Evolutionary conservation across 2,113 vertebrate species (phyloP), one percentile per base, ranked within the genome.

Genomic region (Corythornis vintsioides): DNA sequence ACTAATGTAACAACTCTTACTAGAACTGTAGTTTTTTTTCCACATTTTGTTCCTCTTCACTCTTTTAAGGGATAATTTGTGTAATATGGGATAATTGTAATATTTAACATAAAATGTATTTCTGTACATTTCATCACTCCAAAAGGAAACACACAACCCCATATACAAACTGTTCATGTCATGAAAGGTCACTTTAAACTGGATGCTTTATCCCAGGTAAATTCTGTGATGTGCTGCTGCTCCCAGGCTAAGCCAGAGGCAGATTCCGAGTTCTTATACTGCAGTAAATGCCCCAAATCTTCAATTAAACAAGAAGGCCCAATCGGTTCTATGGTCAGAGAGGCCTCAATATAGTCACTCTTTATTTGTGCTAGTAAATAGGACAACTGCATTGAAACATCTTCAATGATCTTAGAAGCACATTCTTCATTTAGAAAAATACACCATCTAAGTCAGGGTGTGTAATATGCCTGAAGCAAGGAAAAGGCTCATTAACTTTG

Each of bases 391-490:
- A 3, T 52, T 59, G 53, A 69, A 93, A 80, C 8, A n/a, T n/a
- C 64, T 57, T 89, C 70, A 70, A 3, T 6, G 55, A 76, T 55
- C 86, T 94, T 60, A 87, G 81, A 84, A 87, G 42, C 55, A 55
- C 43, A 59, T 35, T 94, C 73, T 64, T 67, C 59, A 80, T 81
- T 90, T 92, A 78, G 61, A 65, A 77, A 75, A 89, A 93, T 78
- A 19, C 78, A 91, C 93, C 42, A 89, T 76, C 84, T 59, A 86
- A 93, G 75, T 82, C 84, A 73, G 89, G 42, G 70, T 76, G 71
- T 26, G 22, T 60, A 92, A 95, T 47, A 14, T 10, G 86, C 90
- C 84, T 48, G 81, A 56, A 87, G 81, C 66, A 59, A 74, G 63
- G 63, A 52, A 48, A 52, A 85, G 74, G 90, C 42, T 90, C 70